Conservation (phyloP, 1,140 invertebrate species). For the Hesperophylax magnus region DNA sequence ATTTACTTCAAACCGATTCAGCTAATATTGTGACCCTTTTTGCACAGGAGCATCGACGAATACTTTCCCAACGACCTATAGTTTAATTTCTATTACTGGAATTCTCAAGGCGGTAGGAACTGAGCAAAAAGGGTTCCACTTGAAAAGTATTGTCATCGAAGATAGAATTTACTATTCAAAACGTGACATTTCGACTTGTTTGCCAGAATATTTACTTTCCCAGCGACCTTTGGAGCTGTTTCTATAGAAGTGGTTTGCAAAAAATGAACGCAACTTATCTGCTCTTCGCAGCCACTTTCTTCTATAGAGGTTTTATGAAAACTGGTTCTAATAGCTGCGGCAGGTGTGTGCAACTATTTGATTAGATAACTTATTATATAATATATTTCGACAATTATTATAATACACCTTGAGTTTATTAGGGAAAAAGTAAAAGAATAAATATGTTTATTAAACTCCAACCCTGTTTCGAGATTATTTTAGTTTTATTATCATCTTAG, state of each 20-base stretch:
- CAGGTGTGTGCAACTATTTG: neutral
- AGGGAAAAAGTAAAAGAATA: no score
- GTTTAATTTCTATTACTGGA: neutral
- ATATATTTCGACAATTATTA: no score
- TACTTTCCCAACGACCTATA: neutral
- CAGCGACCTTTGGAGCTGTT: conserved; percentile 4
- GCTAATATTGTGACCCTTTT: neutral
- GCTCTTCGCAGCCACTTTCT: neutral
- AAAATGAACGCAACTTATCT: conserved; percentile 1
- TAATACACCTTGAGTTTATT: no score
- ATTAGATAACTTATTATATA: neutral
- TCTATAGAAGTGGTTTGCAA: neutral
- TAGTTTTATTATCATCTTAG: no score
- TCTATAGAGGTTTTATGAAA: conserved; percentile 1
- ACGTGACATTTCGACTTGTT: neutral
- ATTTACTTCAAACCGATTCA: neutral
- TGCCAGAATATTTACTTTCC: conserved; percentile 3
- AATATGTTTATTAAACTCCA: no score
- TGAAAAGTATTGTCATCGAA: neutral
- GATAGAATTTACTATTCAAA: neutral
- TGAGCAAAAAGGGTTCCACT: neutral
- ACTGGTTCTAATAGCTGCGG: neutral
- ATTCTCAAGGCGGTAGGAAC: neutral
- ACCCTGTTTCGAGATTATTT: no score
- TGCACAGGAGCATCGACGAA: neutral